These are phyloP conservation scores for Molanna angustata DNA, from an alignment of 2,888 invertebrate genomes.

Conservation along the genomic window DNA sequence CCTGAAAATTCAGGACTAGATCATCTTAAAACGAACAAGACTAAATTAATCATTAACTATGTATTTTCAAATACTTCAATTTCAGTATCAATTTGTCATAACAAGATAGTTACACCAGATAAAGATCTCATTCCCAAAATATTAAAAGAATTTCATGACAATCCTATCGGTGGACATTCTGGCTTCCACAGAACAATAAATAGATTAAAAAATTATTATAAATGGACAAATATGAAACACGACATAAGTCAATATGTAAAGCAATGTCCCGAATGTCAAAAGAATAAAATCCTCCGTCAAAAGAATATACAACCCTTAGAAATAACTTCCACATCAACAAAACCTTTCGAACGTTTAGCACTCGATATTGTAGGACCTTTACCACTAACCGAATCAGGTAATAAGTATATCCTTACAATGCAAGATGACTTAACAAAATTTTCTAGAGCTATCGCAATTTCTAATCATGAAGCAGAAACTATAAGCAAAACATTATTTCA, in stretches of 20 bases:
- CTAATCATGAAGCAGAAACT: conserved; percentile 37
- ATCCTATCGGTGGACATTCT: conserved; percentile 30
- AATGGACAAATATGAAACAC: conserved; percentile 37
- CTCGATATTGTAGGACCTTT: conserved; percentile 37
- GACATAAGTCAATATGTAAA: conserved; percentile 38
- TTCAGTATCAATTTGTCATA: conserved; percentile 25
- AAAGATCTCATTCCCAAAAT: conserved; percentile 21
- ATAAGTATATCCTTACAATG: conserved; percentile 35
- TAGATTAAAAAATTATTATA: conserved; percentile 34
- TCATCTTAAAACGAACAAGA: conserved; percentile 27
- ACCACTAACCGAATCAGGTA: conserved; percentile 34
- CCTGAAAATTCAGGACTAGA: conserved; percentile 10
- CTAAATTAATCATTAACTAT: conserved; percentile 31
- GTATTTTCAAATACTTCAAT: conserved; percentile 30
- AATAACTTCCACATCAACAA: conserved; percentile 36
- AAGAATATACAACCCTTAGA: conserved; percentile 36
- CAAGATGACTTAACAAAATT: conserved; percentile 37
- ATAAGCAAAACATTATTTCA: conserved; percentile 37
- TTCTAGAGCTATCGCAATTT: conserved; percentile 34
- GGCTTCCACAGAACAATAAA: conserved; percentile 34
- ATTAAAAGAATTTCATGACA: conserved; percentile 28
- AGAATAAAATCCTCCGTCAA: conserved; percentile 34
- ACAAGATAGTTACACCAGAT: conserved; percentile 7
- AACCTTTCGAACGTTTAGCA: conserved; percentile 36
- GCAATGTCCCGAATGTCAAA: conserved; percentile 36